Conservation (phyloP, 2,888 invertebrate species). For the Epinotia brunnichana region DNA sequence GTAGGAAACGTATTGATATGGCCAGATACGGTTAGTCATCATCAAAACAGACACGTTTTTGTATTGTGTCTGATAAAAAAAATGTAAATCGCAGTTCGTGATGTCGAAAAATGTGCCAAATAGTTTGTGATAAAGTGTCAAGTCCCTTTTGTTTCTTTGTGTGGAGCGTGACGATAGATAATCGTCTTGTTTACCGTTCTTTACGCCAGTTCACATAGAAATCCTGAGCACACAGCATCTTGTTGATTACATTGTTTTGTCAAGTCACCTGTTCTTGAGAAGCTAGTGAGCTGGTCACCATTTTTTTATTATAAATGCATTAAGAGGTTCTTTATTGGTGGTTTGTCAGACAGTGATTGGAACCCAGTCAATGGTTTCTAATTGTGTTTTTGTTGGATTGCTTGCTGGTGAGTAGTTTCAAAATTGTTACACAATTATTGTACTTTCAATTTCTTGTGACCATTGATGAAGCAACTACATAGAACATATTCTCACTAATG, state of each 20-base stretch:
- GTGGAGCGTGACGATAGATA: constrained; percentile 73
- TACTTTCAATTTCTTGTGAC: neutral
- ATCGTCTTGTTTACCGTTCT: constrained; percentile 72
- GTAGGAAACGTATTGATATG: constrained; percentile 71
- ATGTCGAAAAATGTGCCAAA: constrained; percentile 63
- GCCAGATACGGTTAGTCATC: constrained; percentile 79
- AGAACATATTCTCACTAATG: neutral
- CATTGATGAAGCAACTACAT: neutral
- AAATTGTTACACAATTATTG: neutral
- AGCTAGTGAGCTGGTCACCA: constrained; percentile 30
- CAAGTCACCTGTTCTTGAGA: constrained; percentile 30
- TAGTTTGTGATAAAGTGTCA: constrained; percentile 68
- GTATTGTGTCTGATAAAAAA: constrained; percentile 61
- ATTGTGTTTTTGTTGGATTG: constrained; percentile 73
- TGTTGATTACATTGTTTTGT: constrained; percentile 46
- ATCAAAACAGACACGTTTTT: constrained; percentile 70
- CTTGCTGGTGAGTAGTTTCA: constrained; percentile 63
- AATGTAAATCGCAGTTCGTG: constrained; percentile 59
- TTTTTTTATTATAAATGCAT: constrained; percentile 41
- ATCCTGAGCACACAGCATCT: constrained; percentile 53
- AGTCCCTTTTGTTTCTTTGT: constrained; percentile 76
- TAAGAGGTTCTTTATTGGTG: constrained; percentile 43
- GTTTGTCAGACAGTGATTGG: constrained; percentile 47
- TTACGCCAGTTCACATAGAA: constrained; percentile 61
- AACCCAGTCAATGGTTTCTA: constrained; percentile 70